These are phyloP conservation scores for Trididemnum nubilum DNA, from an alignment of 23 tunicate genomes.

Conservation along the genomic window DNA sequence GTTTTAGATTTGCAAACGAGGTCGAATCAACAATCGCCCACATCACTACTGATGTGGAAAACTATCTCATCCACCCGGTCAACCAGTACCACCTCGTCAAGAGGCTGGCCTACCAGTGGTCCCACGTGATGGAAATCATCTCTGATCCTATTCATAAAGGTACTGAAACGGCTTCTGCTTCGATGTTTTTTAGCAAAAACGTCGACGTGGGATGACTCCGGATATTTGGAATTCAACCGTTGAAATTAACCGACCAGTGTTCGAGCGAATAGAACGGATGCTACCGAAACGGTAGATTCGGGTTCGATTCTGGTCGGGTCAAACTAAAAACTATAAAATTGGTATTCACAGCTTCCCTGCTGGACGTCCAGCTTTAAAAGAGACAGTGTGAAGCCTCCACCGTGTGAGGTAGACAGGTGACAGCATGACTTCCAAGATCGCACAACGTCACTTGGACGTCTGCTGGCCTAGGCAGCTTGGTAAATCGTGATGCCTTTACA, in stretches of 20 bases:
- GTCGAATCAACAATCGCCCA: background rate
- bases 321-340: background rate
- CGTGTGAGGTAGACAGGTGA: no score
- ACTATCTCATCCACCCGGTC: slow-evolving; percentile 73
- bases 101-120: slow-evolving; percentile 65
- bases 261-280: background rate
- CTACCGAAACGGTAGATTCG: background rate
- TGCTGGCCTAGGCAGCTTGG: no score
- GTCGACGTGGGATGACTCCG: no score
- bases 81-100: slow-evolving; percentile 78
- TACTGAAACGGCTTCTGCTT: background rate
- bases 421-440: no score
- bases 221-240: background rate
- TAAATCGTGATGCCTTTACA: no score
- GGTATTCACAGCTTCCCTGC: background rate
- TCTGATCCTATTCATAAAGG: background rate
- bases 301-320: background rate
- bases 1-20: no score
- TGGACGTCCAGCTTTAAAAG: no score
- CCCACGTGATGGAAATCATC: slow-evolving; percentile 46
- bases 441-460: no score
- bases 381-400: no score
- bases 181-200: no score
- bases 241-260: background rate
- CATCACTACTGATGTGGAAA: slow-evolving; percentile 30